Evolutionary conservation across 2,113 vertebrate species (phyloP), one percentile per base, ranked within the genome.

Genomic region (Tyrannus savana): DNA sequence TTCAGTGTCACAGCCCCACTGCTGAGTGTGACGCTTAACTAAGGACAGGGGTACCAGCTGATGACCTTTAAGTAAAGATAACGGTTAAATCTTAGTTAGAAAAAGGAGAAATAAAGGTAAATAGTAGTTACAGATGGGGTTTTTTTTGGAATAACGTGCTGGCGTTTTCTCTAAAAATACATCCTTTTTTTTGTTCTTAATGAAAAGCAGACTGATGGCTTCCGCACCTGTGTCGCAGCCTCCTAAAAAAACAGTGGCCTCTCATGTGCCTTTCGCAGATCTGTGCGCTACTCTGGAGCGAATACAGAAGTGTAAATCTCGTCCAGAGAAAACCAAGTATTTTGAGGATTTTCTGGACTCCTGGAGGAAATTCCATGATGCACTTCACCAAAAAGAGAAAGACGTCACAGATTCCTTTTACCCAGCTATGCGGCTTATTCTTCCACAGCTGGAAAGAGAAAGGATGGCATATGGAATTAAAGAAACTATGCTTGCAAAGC

Each of bases 391-490:
- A 83, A 98, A 98, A 47, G 96, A 98, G 25, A 98, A 98, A 56
- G 95, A 97, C 1, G 98, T 99, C 23, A 97, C 97, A 15, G 99
- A 99, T 97, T 99, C 99, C 14, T 99, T 99, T 97, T 99, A 99
- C 77, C 98, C 99, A 33, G 99, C 99, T 8, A 99, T 99, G 98
- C 98, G 99, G 41, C 99, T 99, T 75, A 98, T 99, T 49, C 98
- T 99, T 35, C 99, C 99, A 2, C 96, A 99, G 15, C 79, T 99
- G 55, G 99, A 99, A 92, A 98, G 99, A 91, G 99, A 99, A 94
- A 98, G 99, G 46, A 98, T 99, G 98, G 99, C 99, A 0, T 99
- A 99, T 33, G 99, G 99, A 47, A 99, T 99, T 92, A 99, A 99
- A 97, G 99, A 99, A 97, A 99, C 96, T 50, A 99, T 99, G 99